These are phyloP conservation scores for Eupithecia subumbrata DNA, from an alignment of 2,888 invertebrate genomes.

Conservation along the genomic window DNA sequence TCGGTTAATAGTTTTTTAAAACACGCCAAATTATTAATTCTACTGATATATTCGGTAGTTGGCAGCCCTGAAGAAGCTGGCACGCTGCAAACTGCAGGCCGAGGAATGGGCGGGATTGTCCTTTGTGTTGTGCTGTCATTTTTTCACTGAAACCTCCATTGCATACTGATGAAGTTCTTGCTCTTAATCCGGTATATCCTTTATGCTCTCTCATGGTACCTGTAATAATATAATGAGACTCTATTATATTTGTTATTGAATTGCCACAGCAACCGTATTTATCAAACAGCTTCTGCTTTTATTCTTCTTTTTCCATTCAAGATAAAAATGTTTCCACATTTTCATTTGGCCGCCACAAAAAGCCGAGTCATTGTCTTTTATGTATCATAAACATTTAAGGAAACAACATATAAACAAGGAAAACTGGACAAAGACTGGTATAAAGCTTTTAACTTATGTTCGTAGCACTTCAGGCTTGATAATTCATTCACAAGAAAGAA, in stretches of 20 bases:
- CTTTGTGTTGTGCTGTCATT: constrained; percentile 46
- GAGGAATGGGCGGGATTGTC: constrained; percentile 43
- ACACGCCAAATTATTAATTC: too few relatives aligned
- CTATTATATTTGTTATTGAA: constrained; percentile 30
- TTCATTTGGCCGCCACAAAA: neutral
- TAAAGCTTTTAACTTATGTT: constrained; percentile 23
- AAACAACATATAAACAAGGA: constrained; percentile 13
- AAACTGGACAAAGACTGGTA: constrained; percentile 8
- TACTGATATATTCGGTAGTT: neutral
- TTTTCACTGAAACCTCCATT: constrained; percentile 47
- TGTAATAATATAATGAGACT: constrained; percentile 34
- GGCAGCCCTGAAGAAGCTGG: constrained; percentile 21
- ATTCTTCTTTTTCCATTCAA: neutral
- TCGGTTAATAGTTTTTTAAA: too few relatives aligned
- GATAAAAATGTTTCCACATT: constrained; percentile 3
- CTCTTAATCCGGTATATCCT: constrained; percentile 32
- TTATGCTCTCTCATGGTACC: constrained; percentile 27
- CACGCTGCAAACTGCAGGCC: constrained; percentile 30
- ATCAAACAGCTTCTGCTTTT: neutral
- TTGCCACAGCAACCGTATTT: constrained; percentile 6
- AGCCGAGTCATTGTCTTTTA: neutral
- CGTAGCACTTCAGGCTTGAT: constrained; percentile 29
- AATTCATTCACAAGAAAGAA: constrained; percentile 35
- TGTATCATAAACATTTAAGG: neutral
- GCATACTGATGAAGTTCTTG: constrained; percentile 52